Evolutionary conservation across 2,888 invertebrate species (phyloP).

Genomic region (Lutraria lutraria): DNA sequence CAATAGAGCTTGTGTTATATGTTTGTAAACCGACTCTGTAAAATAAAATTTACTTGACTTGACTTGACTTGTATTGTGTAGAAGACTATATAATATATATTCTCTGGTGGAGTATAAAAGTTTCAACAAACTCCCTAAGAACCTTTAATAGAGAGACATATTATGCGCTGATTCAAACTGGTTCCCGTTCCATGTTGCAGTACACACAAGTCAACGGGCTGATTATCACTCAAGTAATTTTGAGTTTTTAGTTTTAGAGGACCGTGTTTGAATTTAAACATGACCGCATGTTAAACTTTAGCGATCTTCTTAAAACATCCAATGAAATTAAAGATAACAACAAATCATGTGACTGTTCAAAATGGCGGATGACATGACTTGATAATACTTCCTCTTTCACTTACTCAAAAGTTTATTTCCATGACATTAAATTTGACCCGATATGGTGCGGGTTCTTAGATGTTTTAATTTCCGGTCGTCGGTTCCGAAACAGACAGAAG

Average conservation of each 20-base stretch:
- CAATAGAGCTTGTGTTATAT: too few relatives aligned
- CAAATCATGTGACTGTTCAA: conserved; percentile 51
- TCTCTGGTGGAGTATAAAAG: too few relatives aligned
- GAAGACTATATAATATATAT: too few relatives aligned
- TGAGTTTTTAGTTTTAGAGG: background rate
- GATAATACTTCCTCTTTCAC: conserved; percentile 18
- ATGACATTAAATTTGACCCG: background rate
- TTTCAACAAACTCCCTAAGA: too few relatives aligned
- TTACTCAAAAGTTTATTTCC: background rate
- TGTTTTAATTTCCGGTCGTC: conserved; percentile 91
- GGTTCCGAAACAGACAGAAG: conserved; percentile 89
- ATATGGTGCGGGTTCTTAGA: conserved; percentile 91
- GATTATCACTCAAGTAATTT: too few relatives aligned
- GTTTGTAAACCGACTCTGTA: too few relatives aligned
- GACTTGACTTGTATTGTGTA: too few relatives aligned
- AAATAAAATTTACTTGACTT: too few relatives aligned
- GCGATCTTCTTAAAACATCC: background rate
- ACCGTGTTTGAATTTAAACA: background rate
- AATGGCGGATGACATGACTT: conserved; percentile 42
- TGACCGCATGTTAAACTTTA: background rate
- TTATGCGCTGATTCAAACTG: too few relatives aligned
- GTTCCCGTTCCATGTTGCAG: too few relatives aligned
- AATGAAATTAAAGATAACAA: background rate
- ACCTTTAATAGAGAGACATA: too few relatives aligned
- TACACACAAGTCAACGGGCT: too few relatives aligned